Evolutionary conservation across 2,113 vertebrate genomes (phyloP), one percentile per base, ranked within the genome.

Genomic region (Lamprotornis superbus): DNA sequence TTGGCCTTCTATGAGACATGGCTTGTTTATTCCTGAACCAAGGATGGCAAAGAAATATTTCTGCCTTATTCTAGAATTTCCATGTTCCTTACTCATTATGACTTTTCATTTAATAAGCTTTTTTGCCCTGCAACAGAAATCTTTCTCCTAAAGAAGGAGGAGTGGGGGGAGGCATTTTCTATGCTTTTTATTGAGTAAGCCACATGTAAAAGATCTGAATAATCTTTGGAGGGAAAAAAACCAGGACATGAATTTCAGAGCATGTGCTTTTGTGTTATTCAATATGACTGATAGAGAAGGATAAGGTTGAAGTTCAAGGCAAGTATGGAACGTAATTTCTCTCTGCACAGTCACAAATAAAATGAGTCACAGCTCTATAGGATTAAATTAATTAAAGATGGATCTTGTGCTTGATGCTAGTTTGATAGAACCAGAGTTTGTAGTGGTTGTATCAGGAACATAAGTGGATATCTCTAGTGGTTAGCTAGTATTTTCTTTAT

Each of bases 301-400:
- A 96, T 87, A 92, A 97, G 97, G 97, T 96, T 96, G 89, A 97
- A 97, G 97, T 97, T 97, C 97, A 97, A 97, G 97, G 97, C 87
- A 97, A 97, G 96, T 65, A 92, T 91, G 77, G 94, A 96, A 97
- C 91, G 94, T 95, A 97, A 97, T 97, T 97, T 97, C 93, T 97
- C 92, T 93, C 94, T 87, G 77, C 83, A 97, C 91, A 94, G 92
- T 85, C 93, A 95, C 93, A 97, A 97, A 97, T 96, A 97, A 97
- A 97, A 96, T 94, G 96, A 97, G 80, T 96, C 84, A 95, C 93
- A 88, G 94, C 94, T 97, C 87, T 83, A 96, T 96, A 96, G 92
- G 97, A 97, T 96, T 97, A 97, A 97, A 97, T 97, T 97, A 97
- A 96, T 96, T 97, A 97, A 97, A 97, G 97, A 94, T 94, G 64